These are phyloP conservation scores for Antedon mediterranea DNA, from an alignment of 53 echinoderm and acorn worm species.

Conservation along the genomic window DNA sequence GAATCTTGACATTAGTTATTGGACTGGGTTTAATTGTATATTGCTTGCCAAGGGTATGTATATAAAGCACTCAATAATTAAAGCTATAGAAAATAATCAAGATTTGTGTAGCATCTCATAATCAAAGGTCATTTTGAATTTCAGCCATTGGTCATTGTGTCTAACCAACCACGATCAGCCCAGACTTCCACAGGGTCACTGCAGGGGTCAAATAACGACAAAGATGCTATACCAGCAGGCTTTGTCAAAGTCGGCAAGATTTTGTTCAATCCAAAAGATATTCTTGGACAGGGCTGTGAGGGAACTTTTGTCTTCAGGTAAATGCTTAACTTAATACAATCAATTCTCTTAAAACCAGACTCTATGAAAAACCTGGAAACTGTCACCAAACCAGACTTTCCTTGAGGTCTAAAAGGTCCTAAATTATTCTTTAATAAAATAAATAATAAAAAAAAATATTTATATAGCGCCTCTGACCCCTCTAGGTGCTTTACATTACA, in stretches of 20 bases:
- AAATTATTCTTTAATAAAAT: too few relatives aligned
- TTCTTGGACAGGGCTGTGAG: conserved; percentile 85
- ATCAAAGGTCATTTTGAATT: neutral
- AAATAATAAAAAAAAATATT: too few relatives aligned
- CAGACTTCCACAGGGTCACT: conserved; percentile 29
- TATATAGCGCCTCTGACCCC: too few relatives aligned
- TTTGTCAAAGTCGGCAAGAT: conserved; percentile 68
- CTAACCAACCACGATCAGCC: conserved; percentile 44
- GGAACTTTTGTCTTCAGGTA: conserved; percentile 95
- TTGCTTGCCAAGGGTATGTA: conserved; percentile 60
- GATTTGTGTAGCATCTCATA: too few relatives aligned
- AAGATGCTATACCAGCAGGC: conserved; percentile 50
- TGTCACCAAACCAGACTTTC: too few relatives aligned
- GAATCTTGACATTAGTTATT: conserved; percentile 51
- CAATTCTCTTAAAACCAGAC: too few relatives aligned
- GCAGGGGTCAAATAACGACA: conserved; percentile 1
- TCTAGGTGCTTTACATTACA: too few relatives aligned
- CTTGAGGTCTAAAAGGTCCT: too few relatives aligned
- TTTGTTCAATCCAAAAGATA: conserved; percentile 72
- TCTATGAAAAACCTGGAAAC: too few relatives aligned
- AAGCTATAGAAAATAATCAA: too few relatives aligned
- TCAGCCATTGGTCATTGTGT: conserved; percentile 89
- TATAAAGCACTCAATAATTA: too few relatives aligned
- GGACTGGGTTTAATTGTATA: conserved; percentile 51
- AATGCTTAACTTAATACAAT: too few relatives aligned